Evolutionary conservation across 2,888 invertebrate genomes (phyloP).

Genomic region (Tinea semifulvella): DNA sequence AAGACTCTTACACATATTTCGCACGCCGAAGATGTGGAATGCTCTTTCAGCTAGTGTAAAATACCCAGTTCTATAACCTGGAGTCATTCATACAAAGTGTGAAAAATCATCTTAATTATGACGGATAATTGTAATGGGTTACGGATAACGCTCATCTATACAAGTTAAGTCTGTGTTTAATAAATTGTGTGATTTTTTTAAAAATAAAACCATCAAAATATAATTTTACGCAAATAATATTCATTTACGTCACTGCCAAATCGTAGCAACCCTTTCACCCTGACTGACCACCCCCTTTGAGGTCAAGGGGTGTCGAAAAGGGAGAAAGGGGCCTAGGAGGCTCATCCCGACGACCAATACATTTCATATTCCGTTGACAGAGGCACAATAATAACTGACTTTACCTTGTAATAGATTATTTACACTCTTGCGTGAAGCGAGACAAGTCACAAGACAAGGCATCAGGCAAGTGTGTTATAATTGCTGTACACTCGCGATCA

Average conservation of each 20-base stretch:
- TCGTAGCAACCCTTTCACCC: conserved; percentile 25
- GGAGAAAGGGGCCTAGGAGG: conserved; percentile 38
- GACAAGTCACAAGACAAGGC: too few species aligned
- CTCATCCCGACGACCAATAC: conserved; percentile 63
- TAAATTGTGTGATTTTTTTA: conserved; percentile 22
- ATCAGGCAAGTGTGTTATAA: too few species aligned
- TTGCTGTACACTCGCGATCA: too few species aligned
- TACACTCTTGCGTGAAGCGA: too few species aligned
- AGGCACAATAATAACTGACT: conserved; percentile 63
- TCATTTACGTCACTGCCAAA: conserved; percentile 25
- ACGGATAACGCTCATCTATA: too few species aligned
- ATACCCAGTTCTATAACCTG: too few species aligned
- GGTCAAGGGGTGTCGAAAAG: conserved; percentile 37
- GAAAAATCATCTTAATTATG: neutral
- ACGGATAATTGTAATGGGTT: neutral
- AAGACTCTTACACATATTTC: too few species aligned
- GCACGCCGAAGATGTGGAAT: too few species aligned
- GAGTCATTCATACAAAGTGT: too few species aligned
- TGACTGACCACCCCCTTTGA: conserved; percentile 39
- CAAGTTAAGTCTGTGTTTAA: too few species aligned
- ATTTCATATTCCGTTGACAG: conserved; percentile 68
- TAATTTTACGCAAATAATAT: neutral
- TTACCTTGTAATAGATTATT: too few species aligned
- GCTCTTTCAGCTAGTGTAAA: too few species aligned
- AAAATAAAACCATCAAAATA: neutral